These are phyloP conservation scores for Hoplias malabaricus DNA, from an alignment of 2,113 vertebrate genomes.

Conservation along the genomic window DNA sequence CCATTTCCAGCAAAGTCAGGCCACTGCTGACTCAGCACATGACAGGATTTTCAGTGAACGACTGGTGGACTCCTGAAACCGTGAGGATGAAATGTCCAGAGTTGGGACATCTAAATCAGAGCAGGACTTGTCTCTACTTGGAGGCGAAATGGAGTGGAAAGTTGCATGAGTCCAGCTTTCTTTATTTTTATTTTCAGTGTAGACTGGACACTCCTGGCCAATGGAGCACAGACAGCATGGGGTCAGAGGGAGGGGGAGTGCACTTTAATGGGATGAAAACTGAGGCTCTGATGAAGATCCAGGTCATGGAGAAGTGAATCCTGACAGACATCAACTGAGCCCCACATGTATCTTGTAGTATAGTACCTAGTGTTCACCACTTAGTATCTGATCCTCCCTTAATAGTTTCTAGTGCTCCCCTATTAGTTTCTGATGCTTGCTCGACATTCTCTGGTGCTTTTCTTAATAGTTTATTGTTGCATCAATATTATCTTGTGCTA, in stretches of 20 bases:
- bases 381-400: no score
- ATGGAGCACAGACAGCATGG: neutral
- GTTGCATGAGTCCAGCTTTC: neutral
- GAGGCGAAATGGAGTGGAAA: neutral
- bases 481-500: no score
- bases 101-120: constrained; percentile 13
- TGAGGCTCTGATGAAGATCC: neutral
- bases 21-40: constrained; percentile 13
- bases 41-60: constrained; percentile 34
- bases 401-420: no score
- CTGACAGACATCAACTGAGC: no score
- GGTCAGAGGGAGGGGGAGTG: neutral
- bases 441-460: no score
- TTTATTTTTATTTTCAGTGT: neutral
- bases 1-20: neutral
- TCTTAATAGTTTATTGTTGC: no score
- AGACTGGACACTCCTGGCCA: neutral
- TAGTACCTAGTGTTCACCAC: no score
- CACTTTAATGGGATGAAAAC: neutral
- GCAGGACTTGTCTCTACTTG: constrained; percentile 15
- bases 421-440: no score
- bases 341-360: no score
- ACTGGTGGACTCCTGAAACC: constrained; percentile 17
- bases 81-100: neutral
- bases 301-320: neutral